Conservation (phyloP, 2,797 vertebrate species). For the Sebastes minor region DNA sequence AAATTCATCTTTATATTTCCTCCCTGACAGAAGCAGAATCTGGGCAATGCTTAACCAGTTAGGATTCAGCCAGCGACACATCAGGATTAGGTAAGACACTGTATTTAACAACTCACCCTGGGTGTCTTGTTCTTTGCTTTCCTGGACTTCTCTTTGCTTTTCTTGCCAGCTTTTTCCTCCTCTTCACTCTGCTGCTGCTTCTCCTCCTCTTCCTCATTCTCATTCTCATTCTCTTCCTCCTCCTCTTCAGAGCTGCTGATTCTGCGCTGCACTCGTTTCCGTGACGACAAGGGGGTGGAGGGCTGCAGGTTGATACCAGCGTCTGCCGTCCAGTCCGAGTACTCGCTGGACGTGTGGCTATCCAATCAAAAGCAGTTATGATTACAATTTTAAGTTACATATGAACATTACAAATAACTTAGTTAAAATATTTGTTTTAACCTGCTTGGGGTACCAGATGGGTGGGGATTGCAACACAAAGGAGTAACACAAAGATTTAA, state of each 20-base stretch:
- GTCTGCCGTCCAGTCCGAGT: conserved; percentile 96
- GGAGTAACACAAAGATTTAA: neutral
- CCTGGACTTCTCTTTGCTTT: conserved; percentile 75
- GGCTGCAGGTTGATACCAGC: conserved; percentile 92
- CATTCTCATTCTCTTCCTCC: conserved; percentile 81
- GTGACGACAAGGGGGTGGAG: conserved; percentile 84
- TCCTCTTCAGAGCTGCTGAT: conserved; percentile 94
- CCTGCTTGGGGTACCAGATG: conserved; percentile 21
- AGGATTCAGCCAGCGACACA: neutral
- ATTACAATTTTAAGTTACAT: neutral
- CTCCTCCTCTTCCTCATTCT: conserved; percentile 81
- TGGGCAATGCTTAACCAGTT: neutral
- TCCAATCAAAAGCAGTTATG: conserved; percentile 8
- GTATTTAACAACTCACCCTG: conserved; percentile 75
- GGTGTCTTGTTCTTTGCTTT: conserved; percentile 77
- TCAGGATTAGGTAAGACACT: neutral
- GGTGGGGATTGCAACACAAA: conserved; percentile 1
- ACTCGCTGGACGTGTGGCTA: conserved; percentile 92
- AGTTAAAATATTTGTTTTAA: neutral
- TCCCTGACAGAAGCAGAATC: neutral
- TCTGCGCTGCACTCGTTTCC: conserved; percentile 79
- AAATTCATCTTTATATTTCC: neutral
- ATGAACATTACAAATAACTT: neutral
- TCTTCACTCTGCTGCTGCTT: conserved; percentile 82
- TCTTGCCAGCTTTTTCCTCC: conserved; percentile 74